Percentiles rank a stretch among this genome's conserved stretches.
These are phyloP conservation scores for Agonopterix subpropinquella DNA, from an alignment of 2,888 invertebrate genomes.

Conservation along the genomic window DNA sequence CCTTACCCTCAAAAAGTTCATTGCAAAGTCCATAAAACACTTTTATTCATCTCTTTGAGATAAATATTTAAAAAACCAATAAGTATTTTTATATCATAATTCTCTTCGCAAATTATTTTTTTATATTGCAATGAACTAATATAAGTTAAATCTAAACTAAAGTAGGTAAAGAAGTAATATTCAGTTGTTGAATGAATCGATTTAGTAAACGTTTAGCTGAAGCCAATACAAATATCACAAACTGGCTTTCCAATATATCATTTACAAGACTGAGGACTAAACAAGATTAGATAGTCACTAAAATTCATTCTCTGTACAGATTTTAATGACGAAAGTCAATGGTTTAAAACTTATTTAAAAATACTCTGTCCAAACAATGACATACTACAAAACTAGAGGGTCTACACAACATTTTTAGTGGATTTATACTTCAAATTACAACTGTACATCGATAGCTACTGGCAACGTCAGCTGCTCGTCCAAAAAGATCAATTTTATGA, in stretches of 20 bases:
- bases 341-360: conserved; percentile 71
- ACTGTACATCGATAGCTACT: conserved; percentile 58
- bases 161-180: conserved; percentile 14
- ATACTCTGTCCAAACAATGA: conserved; percentile 61
- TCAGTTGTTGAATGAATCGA: conserved; percentile 19
- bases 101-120: conserved; percentile 21
- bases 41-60: conserved; percentile 36
- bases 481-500: conserved; percentile 54
- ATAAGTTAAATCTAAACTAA: conserved; percentile 26
- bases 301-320: conserved; percentile 65
- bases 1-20: conserved; percentile 44
- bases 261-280: conserved; percentile 31
- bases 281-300: conserved; percentile 34
- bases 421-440: conserved; percentile 67
- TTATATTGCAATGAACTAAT: conserved; percentile 41
- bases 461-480: conserved; percentile 38
- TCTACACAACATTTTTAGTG: conserved; percentile 57
- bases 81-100: conserved; percentile 41
- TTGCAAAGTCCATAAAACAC: conserved; percentile 25
- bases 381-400: conserved; percentile 60
- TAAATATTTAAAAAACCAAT: conserved; percentile 39
- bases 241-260: conserved; percentile 49
- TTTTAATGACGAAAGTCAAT: conserved; percentile 57
- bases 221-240: conserved; percentile 66
- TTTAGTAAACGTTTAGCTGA: conserved; percentile 38